Evolutionary conservation across 2,888 invertebrate genomes (phyloP).

Genomic region (Creontiades dilutus): DNA sequence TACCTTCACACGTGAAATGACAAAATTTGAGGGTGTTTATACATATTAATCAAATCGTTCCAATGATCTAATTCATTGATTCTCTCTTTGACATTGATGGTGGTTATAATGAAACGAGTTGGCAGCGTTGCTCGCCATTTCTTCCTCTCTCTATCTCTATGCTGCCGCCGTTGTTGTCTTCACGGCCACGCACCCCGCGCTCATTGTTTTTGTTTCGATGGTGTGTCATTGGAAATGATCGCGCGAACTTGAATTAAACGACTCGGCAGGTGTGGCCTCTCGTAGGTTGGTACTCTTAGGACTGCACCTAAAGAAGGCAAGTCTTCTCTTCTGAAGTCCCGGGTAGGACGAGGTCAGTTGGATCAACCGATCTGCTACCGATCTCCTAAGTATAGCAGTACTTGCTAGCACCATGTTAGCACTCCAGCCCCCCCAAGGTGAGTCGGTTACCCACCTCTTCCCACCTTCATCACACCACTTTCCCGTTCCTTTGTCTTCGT

Average conservation of each 20-base stretch:
- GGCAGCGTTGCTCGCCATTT: too few relatives aligned
- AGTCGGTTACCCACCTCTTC: slow-evolving; percentile 11
- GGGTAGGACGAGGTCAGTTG: background rate
- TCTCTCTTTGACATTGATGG: too few relatives aligned
- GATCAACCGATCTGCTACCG: background rate
- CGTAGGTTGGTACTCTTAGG: too few relatives aligned
- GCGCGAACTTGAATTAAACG: slow-evolving; percentile 17
- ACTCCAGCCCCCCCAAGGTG: slow-evolving; percentile 41
- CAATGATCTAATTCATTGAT: too few relatives aligned
- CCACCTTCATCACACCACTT: slow-evolving; percentile 30
- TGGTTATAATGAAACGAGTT: too few relatives aligned
- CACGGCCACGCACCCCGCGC: background rate
- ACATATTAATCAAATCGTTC: too few relatives aligned
- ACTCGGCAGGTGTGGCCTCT: background rate
- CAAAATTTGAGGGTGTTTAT: too few relatives aligned
- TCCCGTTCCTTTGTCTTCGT: slow-evolving; percentile 38
- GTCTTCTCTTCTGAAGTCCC: too few relatives aligned
- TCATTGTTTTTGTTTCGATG: background rate
- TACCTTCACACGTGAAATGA: too few relatives aligned
- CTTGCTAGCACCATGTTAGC: background rate
- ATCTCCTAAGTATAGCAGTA: slow-evolving; percentile 5
- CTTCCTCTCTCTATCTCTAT: too few relatives aligned
- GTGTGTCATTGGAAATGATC: background rate
- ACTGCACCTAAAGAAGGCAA: background rate
- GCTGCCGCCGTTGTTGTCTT: background rate